Evolutionary conservation across 2,113 vertebrate genomes (phyloP), one percentile per base, ranked within the genome.

Genomic region (Uropsilus gracilis): DNA sequence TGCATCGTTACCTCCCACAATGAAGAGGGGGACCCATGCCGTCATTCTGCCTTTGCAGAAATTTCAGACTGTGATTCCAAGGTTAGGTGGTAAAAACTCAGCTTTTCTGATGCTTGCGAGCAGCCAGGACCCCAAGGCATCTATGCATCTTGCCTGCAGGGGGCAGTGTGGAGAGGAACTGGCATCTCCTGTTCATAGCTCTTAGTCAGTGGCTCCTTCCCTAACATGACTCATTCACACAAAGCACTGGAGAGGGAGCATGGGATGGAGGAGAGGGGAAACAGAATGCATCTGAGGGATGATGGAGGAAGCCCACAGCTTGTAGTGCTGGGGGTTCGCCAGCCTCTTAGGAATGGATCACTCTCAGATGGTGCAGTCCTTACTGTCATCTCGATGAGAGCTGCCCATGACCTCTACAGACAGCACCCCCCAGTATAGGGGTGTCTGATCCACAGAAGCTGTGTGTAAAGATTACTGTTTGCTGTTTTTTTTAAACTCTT

Each of bases 211-310:
- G 34, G 7, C 61, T 72, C 16, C 20, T 3, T 18, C 4, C 32
- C 30, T 10, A 17, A 37, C 30, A 28, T 55, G 68, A n/a, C 13
- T 48, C 6, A 9, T 59, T 18, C 55, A 61, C 8, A 61, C 39
- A 77, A 50, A 82, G 10, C 24, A n/a, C 30, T 10, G 50, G 78
- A 44, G 20, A 50, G 39, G 53, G 28, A 16, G 9, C 30, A 10
- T 0, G 1, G 78, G 4, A 1, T 5, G 3, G 24, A n/a, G 30
- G 13, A 28, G 37, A 17, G n/a, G n/a, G n/a, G 13, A 69, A 50
- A 22, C 32, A 50, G 75, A 73, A 26, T 10, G 34, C 17, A 20
- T 39, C 18, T 26, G 26, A 57, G 80, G 76, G 80, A 32, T 13
- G 32, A 73, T 34, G 82, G 44, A 81, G 77, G 53, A n/a, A 42